These are phyloP conservation scores for Miniopterus natalensis DNA, from an alignment of 2,113 vertebrate genomes.

Conservation along the genomic window DNA sequence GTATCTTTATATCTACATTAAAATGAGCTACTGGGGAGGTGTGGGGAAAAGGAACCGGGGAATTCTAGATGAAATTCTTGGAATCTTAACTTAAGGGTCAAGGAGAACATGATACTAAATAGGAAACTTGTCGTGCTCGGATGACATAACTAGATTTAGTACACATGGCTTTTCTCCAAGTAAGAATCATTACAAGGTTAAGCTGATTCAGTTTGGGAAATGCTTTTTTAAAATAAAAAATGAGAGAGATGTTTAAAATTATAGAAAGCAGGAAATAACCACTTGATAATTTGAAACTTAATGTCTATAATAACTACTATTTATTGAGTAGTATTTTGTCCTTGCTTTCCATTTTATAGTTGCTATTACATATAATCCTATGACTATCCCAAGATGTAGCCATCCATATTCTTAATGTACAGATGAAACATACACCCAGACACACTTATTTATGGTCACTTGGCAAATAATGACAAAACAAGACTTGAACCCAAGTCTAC, in stretches of 20 bases:
- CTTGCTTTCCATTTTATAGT: not conserved
- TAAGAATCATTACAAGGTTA: not conserved
- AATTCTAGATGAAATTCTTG: fast-evolving
- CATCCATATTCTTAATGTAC: not conserved
- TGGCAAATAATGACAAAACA: not conserved
- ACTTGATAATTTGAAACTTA: slow-evolving; percentile 27
- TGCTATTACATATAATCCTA: not conserved
- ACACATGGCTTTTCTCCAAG: not conserved
- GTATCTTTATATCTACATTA: not conserved
- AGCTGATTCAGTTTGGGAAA: not conserved
- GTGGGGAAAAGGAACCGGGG: not conserved
- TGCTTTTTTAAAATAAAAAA: not conserved
- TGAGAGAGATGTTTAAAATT: not conserved
- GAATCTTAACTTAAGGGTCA: not conserved
- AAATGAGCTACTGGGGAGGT: not conserved
- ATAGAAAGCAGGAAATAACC: not conserved
- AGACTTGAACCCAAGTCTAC: too few relatives aligned
- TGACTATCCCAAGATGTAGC: not conserved
- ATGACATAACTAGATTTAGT: not conserved
- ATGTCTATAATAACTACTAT: not conserved
- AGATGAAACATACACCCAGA: not conserved
- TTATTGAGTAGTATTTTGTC: not conserved
- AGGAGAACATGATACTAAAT: not conserved
- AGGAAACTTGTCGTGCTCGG: fast-evolving
- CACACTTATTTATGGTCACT: not conserved